Evolutionary conservation across 2,797 vertebrate genomes (phyloP), one percentile per base, ranked within the genome.

Genomic region (Macropus fuliginosus): DNA sequence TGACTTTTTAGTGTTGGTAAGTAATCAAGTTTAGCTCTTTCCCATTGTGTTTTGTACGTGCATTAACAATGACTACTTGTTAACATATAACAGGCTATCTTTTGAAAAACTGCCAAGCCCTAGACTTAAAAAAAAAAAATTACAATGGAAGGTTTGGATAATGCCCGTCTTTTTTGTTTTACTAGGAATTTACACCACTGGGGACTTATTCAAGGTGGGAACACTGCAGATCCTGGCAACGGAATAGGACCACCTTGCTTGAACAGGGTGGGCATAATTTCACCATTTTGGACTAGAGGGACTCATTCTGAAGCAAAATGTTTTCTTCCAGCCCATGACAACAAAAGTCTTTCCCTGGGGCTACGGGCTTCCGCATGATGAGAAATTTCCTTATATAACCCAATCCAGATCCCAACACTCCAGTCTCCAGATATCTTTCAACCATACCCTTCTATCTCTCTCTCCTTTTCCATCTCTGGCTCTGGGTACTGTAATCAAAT

Each of bases 21-120:
- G 52, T 46, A n/a, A 92, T 90, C 62, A 91, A 89, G 90, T 27
- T 92, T 94, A 97, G 96, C 54, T 93, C 95, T 94, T 97, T 94
- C 93, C 94, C 66, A 56, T 90, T 91, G 95, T 95, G 93, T 90
- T 94, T 96, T 98, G 46, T 13, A 54, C 92, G 87, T 59, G n/a
- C 90, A 57, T 94, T 91, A 56, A 89, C 92, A 50, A 52, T 0
- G 1, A 16, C 18, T 81, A 92, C 54, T 97, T 90, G 62, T 14
- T 66, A 93, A 92, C 50, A 4, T 55, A 56, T 91, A 24, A 0
- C 87, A 93, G 91, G 56, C 92, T 95, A 55, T 92, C 91, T 93
- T 94, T 92, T 93, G 92, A 57, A 81, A 89, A 91, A 91, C 91
- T 34, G 81, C 62, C 57, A 94, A 92, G 91, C 27, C 54, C n/a